These are phyloP conservation scores for Contarinia nasturtii DNA, from an alignment of 1,140 invertebrate species.

Conservation along the genomic window DNA sequence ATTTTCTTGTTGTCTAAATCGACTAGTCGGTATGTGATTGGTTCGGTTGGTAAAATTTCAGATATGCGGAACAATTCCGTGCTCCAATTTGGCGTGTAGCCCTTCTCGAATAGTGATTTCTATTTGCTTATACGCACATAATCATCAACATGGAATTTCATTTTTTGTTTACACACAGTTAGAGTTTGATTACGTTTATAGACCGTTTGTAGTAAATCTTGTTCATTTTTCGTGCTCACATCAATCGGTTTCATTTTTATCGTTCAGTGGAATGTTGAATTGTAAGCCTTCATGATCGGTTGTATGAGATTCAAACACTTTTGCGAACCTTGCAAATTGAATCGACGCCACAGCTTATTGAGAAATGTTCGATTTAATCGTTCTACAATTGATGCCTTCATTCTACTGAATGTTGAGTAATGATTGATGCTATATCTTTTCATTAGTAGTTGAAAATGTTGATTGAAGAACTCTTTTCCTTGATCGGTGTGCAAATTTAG, in stretches of 20 bases:
- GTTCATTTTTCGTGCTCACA: slow-evolving; percentile 14
- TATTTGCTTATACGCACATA: slow-evolving; percentile 19
- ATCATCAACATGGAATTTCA: slow-evolving; percentile 14
- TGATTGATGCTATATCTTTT: slow-evolving; percentile 20
- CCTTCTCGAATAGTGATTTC: slow-evolving; percentile 21
- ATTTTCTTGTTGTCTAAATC: slow-evolving; percentile 14
- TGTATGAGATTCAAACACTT: slow-evolving; percentile 21
- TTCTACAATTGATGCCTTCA: slow-evolving; percentile 27
- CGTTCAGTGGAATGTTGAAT: slow-evolving; percentile 23
- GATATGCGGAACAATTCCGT: slow-evolving; percentile 22
- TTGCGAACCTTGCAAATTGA: slow-evolving; percentile 21
- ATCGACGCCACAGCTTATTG: slow-evolving; percentile 24
- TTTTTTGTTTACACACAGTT: no score
- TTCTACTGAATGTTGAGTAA: slow-evolving; percentile 22
- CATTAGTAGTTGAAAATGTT: slow-evolving; percentile 13
- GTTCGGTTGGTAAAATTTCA: slow-evolving; percentile 14
- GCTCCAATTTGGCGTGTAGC: slow-evolving; percentile 23
- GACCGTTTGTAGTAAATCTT: slow-evolving; percentile 8
- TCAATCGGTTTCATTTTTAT: slow-evolving; percentile 21
- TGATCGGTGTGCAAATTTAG: slow-evolving; percentile 18
- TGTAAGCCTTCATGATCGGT: slow-evolving; percentile 22
- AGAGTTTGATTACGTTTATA: slow-evolving; percentile 5
- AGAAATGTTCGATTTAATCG: slow-evolving; percentile 27
- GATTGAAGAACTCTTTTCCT: slow-evolving; percentile 17
- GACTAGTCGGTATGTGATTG: slow-evolving; percentile 15